phyloP scores from a whole-genome alignment of 92 coral and sea anemone genomes.

The Isaurus tuberculatus region DNA sequence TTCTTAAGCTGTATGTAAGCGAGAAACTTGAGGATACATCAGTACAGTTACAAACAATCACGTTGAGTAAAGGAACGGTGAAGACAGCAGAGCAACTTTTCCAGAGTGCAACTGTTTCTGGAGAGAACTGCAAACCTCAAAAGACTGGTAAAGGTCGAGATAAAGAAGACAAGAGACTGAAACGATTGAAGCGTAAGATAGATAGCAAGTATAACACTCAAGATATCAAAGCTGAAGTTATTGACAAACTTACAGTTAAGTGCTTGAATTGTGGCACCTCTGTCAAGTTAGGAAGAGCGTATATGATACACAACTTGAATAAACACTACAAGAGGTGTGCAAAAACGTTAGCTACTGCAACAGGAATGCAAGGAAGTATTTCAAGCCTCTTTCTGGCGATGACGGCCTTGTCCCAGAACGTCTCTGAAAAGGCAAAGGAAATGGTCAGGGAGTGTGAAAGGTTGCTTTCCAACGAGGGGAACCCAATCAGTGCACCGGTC shows the following conservation, averaged over 20 bases:
- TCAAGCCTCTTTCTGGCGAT: slow-evolving; percentile 2
- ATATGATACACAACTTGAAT: neutral
- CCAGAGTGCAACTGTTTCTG: slow-evolving; percentile 3
- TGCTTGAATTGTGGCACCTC: slow-evolving; percentile 6
- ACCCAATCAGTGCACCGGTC: neutral
- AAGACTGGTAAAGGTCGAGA: slow-evolving; percentile 1
- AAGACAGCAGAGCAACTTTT: slow-evolving; percentile 5
- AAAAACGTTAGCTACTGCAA: neutral
- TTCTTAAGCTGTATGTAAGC: neutral
- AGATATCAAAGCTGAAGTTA: slow-evolving; percentile 1
- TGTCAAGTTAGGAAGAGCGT: neutral
- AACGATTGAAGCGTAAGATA: neutral
- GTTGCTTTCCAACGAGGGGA: neutral
- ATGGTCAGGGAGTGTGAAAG: slow-evolving; percentile 3
- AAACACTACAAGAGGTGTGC: neutral
- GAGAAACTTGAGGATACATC: slow-evolving; percentile 1
- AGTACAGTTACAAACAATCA: neutral
- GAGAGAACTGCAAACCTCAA: neutral
- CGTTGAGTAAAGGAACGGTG: neutral
- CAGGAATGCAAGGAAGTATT: neutral
- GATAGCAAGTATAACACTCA: slow-evolving; percentile 1
- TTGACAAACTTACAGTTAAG: neutral
- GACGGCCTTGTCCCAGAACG: slow-evolving; percentile 1
- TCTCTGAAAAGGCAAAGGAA: neutral
- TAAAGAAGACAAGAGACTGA: neutral